Conservation (phyloP, 1,140 invertebrate species). For the Brachionus calyciflorus region DNA sequence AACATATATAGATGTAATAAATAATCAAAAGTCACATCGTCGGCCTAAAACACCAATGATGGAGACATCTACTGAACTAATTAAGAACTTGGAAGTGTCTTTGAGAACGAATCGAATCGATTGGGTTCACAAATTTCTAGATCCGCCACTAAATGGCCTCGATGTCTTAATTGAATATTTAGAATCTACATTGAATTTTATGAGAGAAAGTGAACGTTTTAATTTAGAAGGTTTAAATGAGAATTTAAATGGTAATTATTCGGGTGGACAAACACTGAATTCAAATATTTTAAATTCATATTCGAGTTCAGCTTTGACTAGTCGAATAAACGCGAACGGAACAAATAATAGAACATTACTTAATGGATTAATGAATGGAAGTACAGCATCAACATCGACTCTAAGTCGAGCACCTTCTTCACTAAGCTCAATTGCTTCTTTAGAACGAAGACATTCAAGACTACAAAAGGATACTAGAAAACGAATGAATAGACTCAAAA, state of each 20-base stretch:
- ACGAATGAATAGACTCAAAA: slow-evolving; percentile 71
- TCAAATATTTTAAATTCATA: neutral
- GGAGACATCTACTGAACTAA: slow-evolving; percentile 93
- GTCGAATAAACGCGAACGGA: neutral
- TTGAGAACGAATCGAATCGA: slow-evolving; percentile 97
- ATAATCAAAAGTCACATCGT: slow-evolving; percentile 79
- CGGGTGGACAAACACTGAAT: neutral
- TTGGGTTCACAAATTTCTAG: slow-evolving; percentile 96
- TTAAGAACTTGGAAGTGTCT: slow-evolving; percentile 95
- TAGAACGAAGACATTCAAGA: slow-evolving; percentile 38
- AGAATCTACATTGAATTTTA: slow-evolving; percentile 25
- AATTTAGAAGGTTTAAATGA: neutral
- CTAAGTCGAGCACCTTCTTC: slow-evolving; percentile 30
- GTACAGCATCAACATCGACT: neutral
- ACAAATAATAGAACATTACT: slow-evolving; percentile 49
- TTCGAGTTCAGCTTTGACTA: neutral
- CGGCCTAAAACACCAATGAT: slow-evolving; percentile 83
- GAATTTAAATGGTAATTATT: slow-evolving; percentile 2
- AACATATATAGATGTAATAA: slow-evolving; percentile 88
- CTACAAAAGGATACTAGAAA: slow-evolving; percentile 47
- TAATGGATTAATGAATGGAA: neutral
- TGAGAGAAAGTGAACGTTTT: slow-evolving; percentile 26
- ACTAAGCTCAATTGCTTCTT: neutral
- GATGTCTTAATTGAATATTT: slow-evolving; percentile 95
- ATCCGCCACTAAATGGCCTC: slow-evolving; percentile 88